A percentile compares a stretch with the other conserved stretches of the same genome.
phyloP scores from a whole-genome alignment of 2,888 invertebrate species.

The Drosophila parthenogenetica region DNA sequence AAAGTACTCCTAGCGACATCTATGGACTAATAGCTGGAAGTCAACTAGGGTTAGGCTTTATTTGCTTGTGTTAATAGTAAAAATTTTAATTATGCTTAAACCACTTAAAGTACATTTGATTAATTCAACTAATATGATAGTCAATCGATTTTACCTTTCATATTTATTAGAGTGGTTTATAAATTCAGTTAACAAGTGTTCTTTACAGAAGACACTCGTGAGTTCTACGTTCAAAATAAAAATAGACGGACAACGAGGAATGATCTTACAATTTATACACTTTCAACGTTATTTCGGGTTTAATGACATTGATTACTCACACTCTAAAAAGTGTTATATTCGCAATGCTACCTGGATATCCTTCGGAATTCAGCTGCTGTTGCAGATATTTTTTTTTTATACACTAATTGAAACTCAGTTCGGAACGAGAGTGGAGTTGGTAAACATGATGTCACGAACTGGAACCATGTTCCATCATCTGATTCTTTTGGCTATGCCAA shows the following conservation, averaged over 20 bases:
- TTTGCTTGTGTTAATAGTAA: too few species aligned
- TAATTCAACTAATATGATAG: background rate
- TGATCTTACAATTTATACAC: conserved; percentile 22
- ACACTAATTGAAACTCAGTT: background rate
- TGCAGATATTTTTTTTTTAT: background rate
- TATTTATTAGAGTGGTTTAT: background rate
- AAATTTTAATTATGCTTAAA: too few species aligned
- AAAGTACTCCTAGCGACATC: too few species aligned
- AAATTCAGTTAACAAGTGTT: background rate
- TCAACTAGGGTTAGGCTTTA: too few species aligned
- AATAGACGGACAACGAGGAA: background rate
- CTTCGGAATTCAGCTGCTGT: conserved; percentile 2
- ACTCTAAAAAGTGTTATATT: conserved; percentile 6
- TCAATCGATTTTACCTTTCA: background rate
- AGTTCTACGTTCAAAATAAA: conserved; percentile 1
- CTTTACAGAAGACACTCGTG: background rate
- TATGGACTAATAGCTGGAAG: too few species aligned
- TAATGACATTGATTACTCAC: conserved; percentile 36
- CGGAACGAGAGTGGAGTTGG: accelerated
- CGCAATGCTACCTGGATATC: conserved; percentile 15
- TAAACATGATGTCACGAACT: conserved; percentile 16
- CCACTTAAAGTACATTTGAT: too few species aligned
- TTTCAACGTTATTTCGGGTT: conserved; percentile 46
- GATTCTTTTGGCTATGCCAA: background rate
- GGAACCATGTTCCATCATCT: conserved; percentile 8